Evolutionary conservation across 2,888 invertebrate species (phyloP), one percentile per base, ranked within the genome.

Genomic region (Drosophila limbata): DNA sequence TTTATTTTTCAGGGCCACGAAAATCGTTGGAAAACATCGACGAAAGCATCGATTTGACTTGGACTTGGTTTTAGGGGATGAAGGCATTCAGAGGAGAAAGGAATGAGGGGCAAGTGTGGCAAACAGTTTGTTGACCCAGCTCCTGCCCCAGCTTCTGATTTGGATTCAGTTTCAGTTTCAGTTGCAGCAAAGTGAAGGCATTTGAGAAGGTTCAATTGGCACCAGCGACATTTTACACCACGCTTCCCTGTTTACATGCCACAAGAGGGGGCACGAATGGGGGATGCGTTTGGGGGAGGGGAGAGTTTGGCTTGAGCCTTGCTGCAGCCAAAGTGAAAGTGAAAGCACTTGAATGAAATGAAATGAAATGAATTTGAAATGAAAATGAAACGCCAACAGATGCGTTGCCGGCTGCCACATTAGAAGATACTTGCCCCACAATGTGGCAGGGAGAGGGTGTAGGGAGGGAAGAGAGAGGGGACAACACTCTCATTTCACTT

Each of bases 171-270:
- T 37, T n/a, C 39, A 10, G 15, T 11, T 42, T 11, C 15, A 19
- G 19, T 39, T 13, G 35, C 11, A 13, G 37, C 25, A 39, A 5
- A 61, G 59, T 44, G 50, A 66, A 68, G 62, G 62, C 75, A 72
- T 78, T 74, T 59, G 69, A 64, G 78, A 84, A 77, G 79, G 65
- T 73, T 85, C 84, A 79, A 88, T 88, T 86, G 86, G 77, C 84
- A 83, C 69, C 88, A 83, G 84, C 74, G 86, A 88, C 81, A 85
- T 74, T 88, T 73, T 85, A 82, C 81, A 83, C 77, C 79, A 85
- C 63, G 83, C 69, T 70, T 69, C 72, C 74, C 73, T 88, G 80
- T 81, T 79, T 81, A 84, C 87, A 84, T 62, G 73, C 79, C 81
- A 61, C 59, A 66, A 65, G 28, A 42, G 4, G 19, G 13, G 45